Evolutionary conservation across 2,888 invertebrate species (phyloP).

Genomic region (Drosophila merina): DNA sequence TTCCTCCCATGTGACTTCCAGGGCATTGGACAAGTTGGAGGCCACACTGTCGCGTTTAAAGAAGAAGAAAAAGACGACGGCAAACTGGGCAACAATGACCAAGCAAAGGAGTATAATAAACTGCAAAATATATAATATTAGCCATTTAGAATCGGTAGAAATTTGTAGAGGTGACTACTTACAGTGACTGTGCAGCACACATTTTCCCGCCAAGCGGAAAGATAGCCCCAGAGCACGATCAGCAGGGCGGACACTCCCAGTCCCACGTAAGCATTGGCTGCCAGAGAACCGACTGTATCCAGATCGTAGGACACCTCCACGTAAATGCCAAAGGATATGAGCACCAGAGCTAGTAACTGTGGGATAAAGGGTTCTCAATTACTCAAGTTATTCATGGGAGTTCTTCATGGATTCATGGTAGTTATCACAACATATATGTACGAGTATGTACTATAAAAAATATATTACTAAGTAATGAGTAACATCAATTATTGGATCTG

Average conservation of each 20-base stretch:
- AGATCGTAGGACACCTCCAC: constrained; percentile 62
- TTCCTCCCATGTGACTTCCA: constrained; percentile 84
- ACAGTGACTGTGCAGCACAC: constrained; percentile 94
- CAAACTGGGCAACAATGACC: constrained; percentile 66
- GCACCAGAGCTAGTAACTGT: constrained; percentile 75
- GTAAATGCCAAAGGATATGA: constrained; percentile 77
- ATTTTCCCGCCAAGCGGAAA: constrained; percentile 93
- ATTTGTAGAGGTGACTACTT: constrained; percentile 83
- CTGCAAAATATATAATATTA: constrained; percentile 42
- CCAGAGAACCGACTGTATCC: constrained; percentile 53
- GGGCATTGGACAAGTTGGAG: constrained; percentile 67
- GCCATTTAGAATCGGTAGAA: constrained; percentile 63
- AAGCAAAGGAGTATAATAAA: constrained; percentile 69
- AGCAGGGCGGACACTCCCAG: constrained; percentile 67
- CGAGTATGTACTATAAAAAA: too few species aligned
- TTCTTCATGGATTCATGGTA: too few species aligned
- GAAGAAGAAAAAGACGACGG: constrained; percentile 49
- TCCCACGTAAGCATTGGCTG: constrained; percentile 62
- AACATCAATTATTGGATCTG: too few species aligned
- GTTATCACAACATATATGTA: too few species aligned
- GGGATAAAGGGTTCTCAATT: too few species aligned
- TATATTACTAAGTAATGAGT: too few species aligned
- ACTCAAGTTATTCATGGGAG: too few species aligned
- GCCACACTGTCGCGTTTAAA: constrained; percentile 42
- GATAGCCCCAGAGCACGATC: constrained; percentile 95